These are phyloP conservation scores for Trinorchestia longiramus DNA, from an alignment of 1,140 invertebrate species.

Conservation along the genomic window DNA sequence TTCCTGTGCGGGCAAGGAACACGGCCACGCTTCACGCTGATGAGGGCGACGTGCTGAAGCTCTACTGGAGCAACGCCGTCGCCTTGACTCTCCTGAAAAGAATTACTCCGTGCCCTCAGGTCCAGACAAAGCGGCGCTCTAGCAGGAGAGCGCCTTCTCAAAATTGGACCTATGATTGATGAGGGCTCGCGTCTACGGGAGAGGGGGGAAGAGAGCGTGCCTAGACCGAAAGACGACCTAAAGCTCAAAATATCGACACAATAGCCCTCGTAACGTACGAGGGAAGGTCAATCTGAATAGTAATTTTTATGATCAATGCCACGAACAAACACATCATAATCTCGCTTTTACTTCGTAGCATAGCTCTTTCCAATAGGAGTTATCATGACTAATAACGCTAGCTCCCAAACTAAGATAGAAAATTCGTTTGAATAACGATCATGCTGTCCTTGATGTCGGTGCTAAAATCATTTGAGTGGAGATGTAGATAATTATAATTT, in stretches of 20 bases:
- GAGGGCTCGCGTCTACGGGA: not conserved
- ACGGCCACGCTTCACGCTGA: no score
- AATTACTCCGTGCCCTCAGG: not conserved
- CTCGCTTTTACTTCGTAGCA: no score
- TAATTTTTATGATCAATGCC: no score
- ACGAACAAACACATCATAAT: no score
- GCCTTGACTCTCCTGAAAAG: not conserved
- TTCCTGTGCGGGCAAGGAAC: not conserved
- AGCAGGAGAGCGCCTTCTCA: not conserved
- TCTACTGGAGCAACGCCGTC: not conserved
- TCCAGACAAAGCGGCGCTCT: conserved; percentile 32
- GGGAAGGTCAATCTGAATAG: no score
- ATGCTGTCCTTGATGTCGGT: no score
- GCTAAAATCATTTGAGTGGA: no score
- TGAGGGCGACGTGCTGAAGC: not conserved
- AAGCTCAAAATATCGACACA: not conserved
- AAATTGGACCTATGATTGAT: conserved; percentile 37
- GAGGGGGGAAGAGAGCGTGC: not conserved
- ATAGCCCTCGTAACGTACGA: not conserved
- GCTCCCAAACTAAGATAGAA: no score
- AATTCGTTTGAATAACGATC: no score
- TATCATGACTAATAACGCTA: no score
- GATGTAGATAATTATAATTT: no score
- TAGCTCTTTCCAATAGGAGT: no score
- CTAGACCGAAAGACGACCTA: not conserved